Base-by-base conservation (phyloP, 1,140 invertebrate genomes). In the Fragariocoptes setiger region DNA sequence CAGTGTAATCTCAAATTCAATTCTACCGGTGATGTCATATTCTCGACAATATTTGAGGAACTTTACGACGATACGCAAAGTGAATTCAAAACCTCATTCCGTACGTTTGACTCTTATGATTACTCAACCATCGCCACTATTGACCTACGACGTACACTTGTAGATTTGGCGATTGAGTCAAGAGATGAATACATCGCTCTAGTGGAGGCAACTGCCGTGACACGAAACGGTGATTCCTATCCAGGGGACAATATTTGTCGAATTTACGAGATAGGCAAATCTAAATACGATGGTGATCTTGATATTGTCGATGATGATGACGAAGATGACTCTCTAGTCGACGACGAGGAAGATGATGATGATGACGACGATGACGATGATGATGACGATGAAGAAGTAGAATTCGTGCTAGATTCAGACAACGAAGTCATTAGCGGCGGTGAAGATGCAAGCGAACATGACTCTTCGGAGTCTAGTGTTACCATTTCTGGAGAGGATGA, bases 101-200 rank as follows among this genome's bases (percentile, higher is more conserved):
- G 85, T 54, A 86, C 80, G 3, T 63, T 95, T 45, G 85, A 95
- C 63, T 70, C 80, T 4, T 70, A 70, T 43, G 80, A 94, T 59
- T 97, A 95, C 54, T 75, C 72, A 21, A 79, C 70, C 48, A 90
- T 92, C 54, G 72, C 78, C 0, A 88, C 82, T 0, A 71, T 76
- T 45, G 80, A 86, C 60, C 72, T 83, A 3, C 79, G 77, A 53
- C 66, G 69, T 21, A 56, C 50, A 39, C 59, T 67, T 16, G 54
- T 53, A 42, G 59, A 62, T 43, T 47, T 66, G 5, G 58, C 56
- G 41, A 53, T 55, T 12, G 62, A 63, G 44, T 51, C 52, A 36
- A 46, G 49, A 13, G 53, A 80, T 68, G 51, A 74, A 73, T 53
- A 74, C 69, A 46, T 67, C 38, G 60, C 61, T 18, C 54, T 64